These are phyloP conservation scores for Cyaniris semiargus DNA, from an alignment of 2,888 invertebrate genomes.

Conservation along the genomic window DNA sequence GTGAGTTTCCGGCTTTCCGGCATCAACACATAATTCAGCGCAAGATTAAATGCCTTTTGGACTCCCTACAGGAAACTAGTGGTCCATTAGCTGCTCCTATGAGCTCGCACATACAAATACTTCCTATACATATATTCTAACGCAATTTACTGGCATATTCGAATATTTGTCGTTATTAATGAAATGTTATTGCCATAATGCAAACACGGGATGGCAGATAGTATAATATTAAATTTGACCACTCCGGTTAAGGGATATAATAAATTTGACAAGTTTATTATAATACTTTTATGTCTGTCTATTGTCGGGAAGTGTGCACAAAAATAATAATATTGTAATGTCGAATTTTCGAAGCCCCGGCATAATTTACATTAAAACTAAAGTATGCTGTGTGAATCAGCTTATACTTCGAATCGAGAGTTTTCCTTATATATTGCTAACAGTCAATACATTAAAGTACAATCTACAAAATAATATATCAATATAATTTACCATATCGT, in stretches of 20 bases:
- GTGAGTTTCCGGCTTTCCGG: constrained; percentile 68
- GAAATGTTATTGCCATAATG: background rate
- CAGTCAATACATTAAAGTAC: background rate
- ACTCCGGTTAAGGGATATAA: too few species aligned
- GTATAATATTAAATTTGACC: too few species aligned
- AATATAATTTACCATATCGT: background rate
- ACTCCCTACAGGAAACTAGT: constrained; percentile 66
- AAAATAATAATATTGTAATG: too few species aligned
- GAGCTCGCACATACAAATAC: constrained; percentile 39
- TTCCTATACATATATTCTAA: constrained; percentile 27
- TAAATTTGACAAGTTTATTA: too few species aligned
- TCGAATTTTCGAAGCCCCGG: too few species aligned
- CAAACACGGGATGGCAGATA: background rate
- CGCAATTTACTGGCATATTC: constrained; percentile 14
- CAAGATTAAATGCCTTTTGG: constrained; percentile 76
- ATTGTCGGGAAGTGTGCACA: too few species aligned
- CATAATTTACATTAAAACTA: too few species aligned
- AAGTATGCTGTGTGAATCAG: too few species aligned
- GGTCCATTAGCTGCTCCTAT: constrained; percentile 64
- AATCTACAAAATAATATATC: background rate
- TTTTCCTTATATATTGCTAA: too few species aligned
- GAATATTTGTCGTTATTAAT: background rate
- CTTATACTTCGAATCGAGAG: too few species aligned
- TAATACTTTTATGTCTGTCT: too few species aligned
- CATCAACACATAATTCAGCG: constrained; percentile 75